These are phyloP conservation scores for Bovichtus variegatus DNA, from an alignment of 2,797 vertebrate species.

Conservation along the genomic window DNA sequence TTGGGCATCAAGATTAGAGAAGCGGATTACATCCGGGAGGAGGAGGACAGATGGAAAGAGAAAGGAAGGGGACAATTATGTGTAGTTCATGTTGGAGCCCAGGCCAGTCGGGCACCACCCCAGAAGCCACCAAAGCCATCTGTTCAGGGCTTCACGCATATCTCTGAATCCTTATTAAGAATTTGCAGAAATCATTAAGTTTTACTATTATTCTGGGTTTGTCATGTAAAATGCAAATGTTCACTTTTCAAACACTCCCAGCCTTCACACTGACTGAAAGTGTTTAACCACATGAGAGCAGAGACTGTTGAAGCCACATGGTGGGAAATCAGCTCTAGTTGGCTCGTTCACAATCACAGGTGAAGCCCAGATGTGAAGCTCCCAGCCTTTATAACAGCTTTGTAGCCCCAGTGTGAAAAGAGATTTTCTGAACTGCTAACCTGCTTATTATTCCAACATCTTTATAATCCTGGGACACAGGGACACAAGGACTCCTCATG, in stretches of 20 bases:
- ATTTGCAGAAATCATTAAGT: not conserved
- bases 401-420: not conserved
- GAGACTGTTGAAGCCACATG: not conserved
- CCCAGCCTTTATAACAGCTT: not conserved
- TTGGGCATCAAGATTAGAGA: conserved; percentile 71
- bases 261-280: not conserved
- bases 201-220: not conserved
- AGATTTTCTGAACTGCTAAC: conserved; percentile 11
- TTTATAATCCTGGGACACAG: conserved; percentile 31
- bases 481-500: conserved; percentile 15
- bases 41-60: conserved; percentile 63
- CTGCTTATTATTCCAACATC: conserved; percentile 35
- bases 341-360: conserved; percentile 24
- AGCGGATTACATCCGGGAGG: conserved; percentile 57
- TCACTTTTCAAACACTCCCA: not conserved
- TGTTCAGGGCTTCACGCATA: conserved; percentile 36
- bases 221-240: not conserved
- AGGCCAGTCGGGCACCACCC: conserved; percentile 41
- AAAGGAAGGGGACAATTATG: conserved; percentile 75
- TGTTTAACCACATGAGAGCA: not conserved
- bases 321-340: not conserved
- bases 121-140: conserved; percentile 50
- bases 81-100: conserved; percentile 49
- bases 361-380: conserved; percentile 35
- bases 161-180: conserved; percentile 11